Conservation (phyloP, 2,888 invertebrate genomes). For the Alloscopus bannaensis region DNA sequence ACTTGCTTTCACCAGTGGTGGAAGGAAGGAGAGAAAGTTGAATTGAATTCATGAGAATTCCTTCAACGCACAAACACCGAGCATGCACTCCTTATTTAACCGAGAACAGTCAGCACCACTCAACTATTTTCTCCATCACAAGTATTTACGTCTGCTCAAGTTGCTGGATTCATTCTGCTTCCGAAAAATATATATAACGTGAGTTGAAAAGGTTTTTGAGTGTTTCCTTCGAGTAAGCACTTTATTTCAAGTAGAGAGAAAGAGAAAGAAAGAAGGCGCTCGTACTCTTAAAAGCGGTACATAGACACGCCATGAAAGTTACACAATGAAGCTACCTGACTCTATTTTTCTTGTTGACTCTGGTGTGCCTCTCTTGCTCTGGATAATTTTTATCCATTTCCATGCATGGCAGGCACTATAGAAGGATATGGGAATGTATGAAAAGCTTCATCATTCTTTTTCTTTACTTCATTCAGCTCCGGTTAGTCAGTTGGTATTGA, state of each 20-base stretch:
- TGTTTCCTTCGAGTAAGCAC: conserved; percentile 43
- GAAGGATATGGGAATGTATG: conserved; percentile 42
- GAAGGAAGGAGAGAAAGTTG: neutral
- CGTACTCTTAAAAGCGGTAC: neutral
- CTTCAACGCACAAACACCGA: too few species aligned
- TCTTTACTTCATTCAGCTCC: conserved; percentile 44
- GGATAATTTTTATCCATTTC: conserved; percentile 61
- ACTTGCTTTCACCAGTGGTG: neutral
- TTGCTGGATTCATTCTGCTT: conserved; percentile 29
- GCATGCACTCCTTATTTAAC: too few species aligned
- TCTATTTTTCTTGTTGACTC: conserved; percentile 1
- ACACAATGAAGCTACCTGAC: conserved; percentile 59
- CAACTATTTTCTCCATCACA: neutral
- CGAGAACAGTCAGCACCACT: too few species aligned
- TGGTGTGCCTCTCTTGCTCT: conserved; percentile 4
- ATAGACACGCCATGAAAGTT: conserved; percentile 2
- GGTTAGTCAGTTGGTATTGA: conserved; percentile 60
- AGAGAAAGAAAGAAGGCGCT: too few species aligned
- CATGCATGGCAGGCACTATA: conserved; percentile 39
- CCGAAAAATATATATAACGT: too few species aligned
- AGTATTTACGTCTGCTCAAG: neutral
- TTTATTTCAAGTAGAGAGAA: conserved; percentile 41
- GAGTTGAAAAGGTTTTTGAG: conserved; percentile 34
- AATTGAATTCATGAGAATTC: neutral
- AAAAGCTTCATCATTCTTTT: conserved; percentile 59